Evolutionary conservation across 2,113 vertebrate genomes (phyloP).

Genomic region (Neoarius graeffei): DNA sequence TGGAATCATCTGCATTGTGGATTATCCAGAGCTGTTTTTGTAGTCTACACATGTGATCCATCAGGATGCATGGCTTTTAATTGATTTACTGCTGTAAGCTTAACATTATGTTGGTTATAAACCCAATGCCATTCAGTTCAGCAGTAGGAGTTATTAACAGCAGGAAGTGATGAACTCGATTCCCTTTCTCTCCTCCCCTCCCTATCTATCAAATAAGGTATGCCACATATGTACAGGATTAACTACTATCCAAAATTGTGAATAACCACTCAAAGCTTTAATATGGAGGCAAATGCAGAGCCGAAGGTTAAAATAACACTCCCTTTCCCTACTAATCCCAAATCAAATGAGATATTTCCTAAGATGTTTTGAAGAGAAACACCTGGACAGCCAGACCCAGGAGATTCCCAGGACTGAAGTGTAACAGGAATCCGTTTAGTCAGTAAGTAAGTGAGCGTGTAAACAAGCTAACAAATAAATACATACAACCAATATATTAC

Average conservation of each 20-base stretch:
- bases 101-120: constrained; percentile 19
- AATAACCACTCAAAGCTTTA: not conserved
- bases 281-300: not conserved
- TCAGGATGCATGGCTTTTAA: constrained; percentile 22
- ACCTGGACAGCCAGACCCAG: constrained; percentile 49
- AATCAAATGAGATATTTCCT: constrained; percentile 60
- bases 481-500: not conserved
- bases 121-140: constrained; percentile 41
- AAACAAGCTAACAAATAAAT: constrained; percentile 1
- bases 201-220: constrained; percentile 15
- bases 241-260: constrained; percentile 58
- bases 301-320: constrained; percentile 22
- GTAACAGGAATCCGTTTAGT: constrained; percentile 26
- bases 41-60: constrained; percentile 32
- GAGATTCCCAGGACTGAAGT: constrained; percentile 32
- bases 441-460: not conserved
- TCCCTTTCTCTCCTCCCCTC: not conserved
- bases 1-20: not conserved
- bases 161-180: not conserved
- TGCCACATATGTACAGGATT: constrained; percentile 31
- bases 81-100: constrained; percentile 63
- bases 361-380: constrained; percentile 58
- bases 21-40: constrained; percentile 15
- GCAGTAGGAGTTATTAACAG: constrained; percentile 56
- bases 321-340: constrained; percentile 26